phyloP scores from a whole-genome alignment of 2,113 vertebrate species.

The Balaeniceps rex region DNA sequence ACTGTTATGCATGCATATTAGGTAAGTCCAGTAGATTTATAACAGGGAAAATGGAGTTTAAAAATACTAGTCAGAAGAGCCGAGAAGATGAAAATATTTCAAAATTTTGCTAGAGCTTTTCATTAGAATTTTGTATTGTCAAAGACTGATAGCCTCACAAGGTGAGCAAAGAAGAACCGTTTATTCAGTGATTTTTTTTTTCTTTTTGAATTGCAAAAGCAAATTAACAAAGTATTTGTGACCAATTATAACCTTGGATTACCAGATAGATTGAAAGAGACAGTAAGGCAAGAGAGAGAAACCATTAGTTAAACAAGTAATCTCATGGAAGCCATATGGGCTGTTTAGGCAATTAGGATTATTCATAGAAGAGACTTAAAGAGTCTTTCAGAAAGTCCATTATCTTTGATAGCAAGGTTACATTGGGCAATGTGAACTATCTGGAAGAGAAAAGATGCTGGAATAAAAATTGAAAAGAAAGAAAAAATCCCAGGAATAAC shows the following conservation, averaged over 20 bases:
- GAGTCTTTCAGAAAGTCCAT: conserved; percentile 20
- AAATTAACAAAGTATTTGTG: conserved; percentile 3
- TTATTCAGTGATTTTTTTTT: neutral
- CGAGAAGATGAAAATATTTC: neutral
- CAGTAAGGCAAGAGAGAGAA: conserved; percentile 18
- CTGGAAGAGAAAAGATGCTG: neutral
- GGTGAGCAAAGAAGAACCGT: neutral
- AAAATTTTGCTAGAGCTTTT: neutral
- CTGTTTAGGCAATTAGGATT: conserved; percentile 53
- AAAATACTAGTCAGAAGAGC: neutral
- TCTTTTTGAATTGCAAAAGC: neutral
- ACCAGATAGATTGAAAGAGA: conserved; percentile 45
- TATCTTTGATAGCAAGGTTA: conserved; percentile 50
- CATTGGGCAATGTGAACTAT: neutral
- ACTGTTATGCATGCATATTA: neutral
- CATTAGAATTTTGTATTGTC: neutral
- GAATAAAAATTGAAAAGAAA: neutral
- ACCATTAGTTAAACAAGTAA: conserved; percentile 46
- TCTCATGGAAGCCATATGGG: conserved; percentile 46
- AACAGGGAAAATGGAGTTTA: neutral
- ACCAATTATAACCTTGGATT: conserved; percentile 7
- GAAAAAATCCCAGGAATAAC: neutral
- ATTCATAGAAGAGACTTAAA: conserved; percentile 19
- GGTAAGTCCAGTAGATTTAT: neutral
- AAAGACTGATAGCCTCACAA: neutral